Base-by-base conservation (phyloP, 2,888 invertebrate species). In the Nymphalis polychloros region DNA sequence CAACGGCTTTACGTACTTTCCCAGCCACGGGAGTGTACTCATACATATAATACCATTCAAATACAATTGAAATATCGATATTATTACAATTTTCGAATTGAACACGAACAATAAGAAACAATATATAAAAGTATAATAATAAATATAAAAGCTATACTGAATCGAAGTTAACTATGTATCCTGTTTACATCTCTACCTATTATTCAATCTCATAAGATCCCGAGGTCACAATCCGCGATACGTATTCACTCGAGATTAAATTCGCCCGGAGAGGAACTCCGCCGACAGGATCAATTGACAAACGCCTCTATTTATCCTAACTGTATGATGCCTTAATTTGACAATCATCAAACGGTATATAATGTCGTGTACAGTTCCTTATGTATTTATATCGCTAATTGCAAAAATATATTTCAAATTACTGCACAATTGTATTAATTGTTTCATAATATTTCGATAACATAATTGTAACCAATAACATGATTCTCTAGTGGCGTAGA, bases 231-330 rank as follows among this genome's bases (percentile, higher is more conserved):
- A 63, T 57, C 57, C 60, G 67, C 63, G 55, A 69, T 47, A 59
- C 48, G 35, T 64, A 63, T 64, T 60, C 55, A 60, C 61, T 64
- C 55, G 59, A 65, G 64, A 68, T 67, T 70, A 62, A 59, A 68
- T 64, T 64, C 62, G 62, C 63, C 50, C 65, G 65, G 64, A 72
- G 68, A 72, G 70, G 72, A 72, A 68, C 72, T 72, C 52, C 64
- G 57, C 61, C 23, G 52, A 59, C 66, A 65, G 59, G 65, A 68
- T 61, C 70, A 72, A 72, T 72, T 72, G 72, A 68, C 68, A 61
- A 68, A 68, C 59, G 65, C 46, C 35, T 69, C 69, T 71, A 66
- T 63, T 65, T 63, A 50, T 62, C 48, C 64, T 49, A 47, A 59
- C 65, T 61, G 65, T 55, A 60, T 60, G 27, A 66, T 68, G 49